A percentile compares a stretch with the other conserved stretches of the same genome.
These are phyloP conservation scores for Rhinopomastus cyanomelas DNA, from an alignment of 2,113 vertebrate genomes.

Conservation along the genomic window DNA sequence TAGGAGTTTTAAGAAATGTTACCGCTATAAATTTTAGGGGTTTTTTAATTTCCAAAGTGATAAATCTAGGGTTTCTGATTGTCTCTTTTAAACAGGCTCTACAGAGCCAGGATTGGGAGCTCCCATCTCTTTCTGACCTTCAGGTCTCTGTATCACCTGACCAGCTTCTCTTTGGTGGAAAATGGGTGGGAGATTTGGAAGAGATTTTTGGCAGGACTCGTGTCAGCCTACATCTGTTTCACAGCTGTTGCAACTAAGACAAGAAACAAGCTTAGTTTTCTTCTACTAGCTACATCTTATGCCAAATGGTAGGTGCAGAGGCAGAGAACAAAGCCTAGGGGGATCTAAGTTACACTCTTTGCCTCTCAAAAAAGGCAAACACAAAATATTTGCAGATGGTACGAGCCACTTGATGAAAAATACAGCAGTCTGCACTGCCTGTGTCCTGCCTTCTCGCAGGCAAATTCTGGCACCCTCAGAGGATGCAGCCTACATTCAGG, in stretches of 20 bases:
- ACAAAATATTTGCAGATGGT: conserved; percentile 73
- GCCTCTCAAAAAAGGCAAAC: conserved; percentile 47
- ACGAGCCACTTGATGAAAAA: conserved; percentile 62
- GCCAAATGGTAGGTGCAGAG: conserved; percentile 78
- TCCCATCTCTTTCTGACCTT: conserved; percentile 46
- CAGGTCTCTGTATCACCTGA: conserved; percentile 49
- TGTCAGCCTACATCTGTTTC: conserved; percentile 74
- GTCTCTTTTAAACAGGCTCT: neutral
- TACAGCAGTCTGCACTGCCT: conserved; percentile 48
- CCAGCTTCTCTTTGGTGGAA: conserved; percentile 68
- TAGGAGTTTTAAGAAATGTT: neutral
- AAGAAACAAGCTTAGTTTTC: conserved; percentile 60
- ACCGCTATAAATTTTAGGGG: neutral
- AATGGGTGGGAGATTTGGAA: conserved; percentile 71
- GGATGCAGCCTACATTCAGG: conserved; percentile 59
- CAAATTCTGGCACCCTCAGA: conserved; percentile 47
- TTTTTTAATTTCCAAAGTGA: neutral
- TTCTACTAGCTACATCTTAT: conserved; percentile 60
- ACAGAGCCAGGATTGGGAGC: neutral
- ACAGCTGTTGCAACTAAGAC: conserved; percentile 77
- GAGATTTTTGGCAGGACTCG: conserved; percentile 71
- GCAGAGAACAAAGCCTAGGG: conserved; percentile 54
- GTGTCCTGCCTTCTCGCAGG: neutral
- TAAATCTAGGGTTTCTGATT: conserved; percentile 18
- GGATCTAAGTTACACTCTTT: conserved; percentile 57